Evolutionary conservation across 2,888 invertebrate genomes (phyloP).

Genomic region (Dasysyrphus tricinctus): DNA sequence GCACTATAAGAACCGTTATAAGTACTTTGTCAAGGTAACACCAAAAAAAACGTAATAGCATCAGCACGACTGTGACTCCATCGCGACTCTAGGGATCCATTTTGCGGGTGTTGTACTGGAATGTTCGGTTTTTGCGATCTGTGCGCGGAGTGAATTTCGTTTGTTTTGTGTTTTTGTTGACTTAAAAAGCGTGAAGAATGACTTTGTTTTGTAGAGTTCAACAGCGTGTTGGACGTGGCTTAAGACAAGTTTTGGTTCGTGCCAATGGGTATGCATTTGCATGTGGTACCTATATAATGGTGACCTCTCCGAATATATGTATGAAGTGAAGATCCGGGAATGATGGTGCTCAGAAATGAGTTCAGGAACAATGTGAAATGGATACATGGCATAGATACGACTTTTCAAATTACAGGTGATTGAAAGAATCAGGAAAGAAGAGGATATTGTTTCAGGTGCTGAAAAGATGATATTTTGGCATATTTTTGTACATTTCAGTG

Average conservation of each 20-base stretch:
- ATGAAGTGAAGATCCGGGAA: constrained; percentile 11
- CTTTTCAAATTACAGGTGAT: background rate
- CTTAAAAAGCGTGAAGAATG: constrained; percentile 62
- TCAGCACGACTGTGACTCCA: constrained; percentile 40
- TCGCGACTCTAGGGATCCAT: constrained; percentile 16
- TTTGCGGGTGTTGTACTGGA: constrained; percentile 63
- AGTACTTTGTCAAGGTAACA: constrained; percentile 75
- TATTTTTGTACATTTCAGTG: no score
- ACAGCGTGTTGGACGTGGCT: constrained; percentile 46
- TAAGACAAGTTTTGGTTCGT: constrained; percentile 35
- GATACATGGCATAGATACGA: no score
- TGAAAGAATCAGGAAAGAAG: background rate
- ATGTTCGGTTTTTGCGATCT: constrained; percentile 21
- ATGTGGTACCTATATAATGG: background rate
- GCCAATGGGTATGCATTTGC: constrained; percentile 25
- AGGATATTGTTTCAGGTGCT: background rate
- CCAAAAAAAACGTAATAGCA: constrained; percentile 65
- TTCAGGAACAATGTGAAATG: background rate
- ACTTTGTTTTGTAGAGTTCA: constrained; percentile 34
- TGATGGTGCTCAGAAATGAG: constrained; percentile 9
- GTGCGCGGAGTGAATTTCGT: constrained; percentile 30
- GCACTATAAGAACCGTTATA: constrained; percentile 63
- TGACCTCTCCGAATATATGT: constrained; percentile 2
- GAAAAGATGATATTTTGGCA: background rate
- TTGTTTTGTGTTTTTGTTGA: constrained; percentile 52